phyloP scores from a whole-genome alignment of 2,113 vertebrate species.

The Oryzias woworae region DNA sequence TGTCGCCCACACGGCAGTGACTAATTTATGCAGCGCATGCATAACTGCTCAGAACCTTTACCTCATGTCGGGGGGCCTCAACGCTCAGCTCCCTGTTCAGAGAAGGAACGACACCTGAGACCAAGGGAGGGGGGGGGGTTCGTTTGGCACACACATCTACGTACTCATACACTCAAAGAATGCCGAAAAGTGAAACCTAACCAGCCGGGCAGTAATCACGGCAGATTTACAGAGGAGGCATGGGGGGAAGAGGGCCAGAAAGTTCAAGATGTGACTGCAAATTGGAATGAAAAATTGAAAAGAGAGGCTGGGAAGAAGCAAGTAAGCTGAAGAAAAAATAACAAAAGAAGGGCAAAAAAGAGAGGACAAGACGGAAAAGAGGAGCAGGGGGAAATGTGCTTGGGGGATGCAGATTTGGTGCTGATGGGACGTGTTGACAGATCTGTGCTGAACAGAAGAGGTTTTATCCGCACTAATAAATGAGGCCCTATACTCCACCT shows the following conservation, averaged over 20 bases:
- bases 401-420: neutral
- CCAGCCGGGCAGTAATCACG: neutral
- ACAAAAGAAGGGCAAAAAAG: conserved; percentile 7
- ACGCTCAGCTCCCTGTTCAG: conserved; percentile 25
- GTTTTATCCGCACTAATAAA: conserved; percentile 58
- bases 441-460: conserved; percentile 43
- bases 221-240: conserved; percentile 8
- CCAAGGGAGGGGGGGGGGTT: conserved; percentile 9
- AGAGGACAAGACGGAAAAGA: conserved; percentile 9
- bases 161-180: conserved; percentile 19
- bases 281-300: neutral
- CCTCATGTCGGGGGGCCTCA: conserved; percentile 25
- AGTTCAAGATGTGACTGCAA: neutral
- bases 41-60: conserved; percentile 32
- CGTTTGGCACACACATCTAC: conserved; percentile 17
- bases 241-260: neutral
- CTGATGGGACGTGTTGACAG: conserved; percentile 47
- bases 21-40: conserved; percentile 44
- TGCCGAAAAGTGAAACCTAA: conserved; percentile 33
- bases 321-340: neutral
- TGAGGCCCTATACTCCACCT: conserved; percentile 13
- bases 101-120: conserved; percentile 51
- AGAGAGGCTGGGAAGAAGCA: neutral
- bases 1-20: conserved; percentile 6
- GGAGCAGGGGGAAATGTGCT: neutral